Conservation (phyloP, 2,888 invertebrate genomes). For the Drosophila paracracens region DNA sequence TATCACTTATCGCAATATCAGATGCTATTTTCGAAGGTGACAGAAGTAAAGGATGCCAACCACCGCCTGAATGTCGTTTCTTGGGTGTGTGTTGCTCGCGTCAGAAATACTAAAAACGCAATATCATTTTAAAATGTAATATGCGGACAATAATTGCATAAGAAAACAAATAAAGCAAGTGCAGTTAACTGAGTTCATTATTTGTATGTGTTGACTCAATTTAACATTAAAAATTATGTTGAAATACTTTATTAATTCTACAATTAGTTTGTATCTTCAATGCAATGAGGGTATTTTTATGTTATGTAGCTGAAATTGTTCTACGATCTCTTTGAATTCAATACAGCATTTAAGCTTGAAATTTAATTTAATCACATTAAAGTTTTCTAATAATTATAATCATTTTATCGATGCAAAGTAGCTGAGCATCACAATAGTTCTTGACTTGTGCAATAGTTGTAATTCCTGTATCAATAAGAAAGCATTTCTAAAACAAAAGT, state of each 20-base stretch:
- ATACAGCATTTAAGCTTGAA: not conserved
- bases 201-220: not conserved
- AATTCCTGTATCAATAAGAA: not conserved
- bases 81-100: conserved; percentile 9
- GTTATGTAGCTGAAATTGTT: not conserved
- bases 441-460: too few relatives aligned
- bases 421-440: too few relatives aligned
- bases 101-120: accelerated
- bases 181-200: not conserved
- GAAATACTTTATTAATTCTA: not conserved
- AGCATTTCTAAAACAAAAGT: not conserved
- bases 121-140: not conserved
- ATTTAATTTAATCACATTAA: not conserved
- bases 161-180: too few relatives aligned
- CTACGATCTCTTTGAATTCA: not conserved
- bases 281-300: not conserved
- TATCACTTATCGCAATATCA: not conserved
- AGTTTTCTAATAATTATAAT: not conserved
- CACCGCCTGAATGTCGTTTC: conserved; percentile 5
- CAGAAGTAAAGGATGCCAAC: conserved; percentile 2
- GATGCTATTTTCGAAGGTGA: not conserved
- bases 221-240: not conserved
- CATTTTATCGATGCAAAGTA: not conserved
- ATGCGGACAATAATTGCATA: too few relatives aligned
- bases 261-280: not conserved